Evolutionary conservation across 2,888 invertebrate genomes (phyloP), one percentile per base, ranked within the genome.

Genomic region (Leucophenga maculata): DNA sequence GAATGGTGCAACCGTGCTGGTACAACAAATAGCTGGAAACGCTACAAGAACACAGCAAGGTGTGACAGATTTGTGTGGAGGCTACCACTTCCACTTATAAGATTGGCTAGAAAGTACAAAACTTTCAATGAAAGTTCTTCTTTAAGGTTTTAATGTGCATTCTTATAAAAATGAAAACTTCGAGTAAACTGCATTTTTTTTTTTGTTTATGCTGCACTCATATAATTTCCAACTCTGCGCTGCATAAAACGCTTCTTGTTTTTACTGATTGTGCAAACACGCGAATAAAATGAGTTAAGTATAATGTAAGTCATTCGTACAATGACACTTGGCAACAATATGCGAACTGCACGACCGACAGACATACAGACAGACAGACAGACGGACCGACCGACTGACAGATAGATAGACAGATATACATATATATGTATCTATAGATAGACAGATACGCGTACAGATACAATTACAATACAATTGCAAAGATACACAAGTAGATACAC

Each of bases 241-340:
- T 46, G 2, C 46, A 46, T 14, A 6, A 6, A 6, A 11, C 8
- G 39, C 4, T 59, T 59, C 9, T 32, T 59, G 22, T 32, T 59
- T 32, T 32, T 14, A 32, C 14, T 59, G 22, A 59, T 55, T 64
- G 62, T 22, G 62, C 62, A 64, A 64, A 64, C 59, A 59, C 59
- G 59, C 59, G 59, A 59, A 59, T 16, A 26, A 32, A 59, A 59
- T 59, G 31, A 50, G 50, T 39, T 39, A 39, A 39, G 57, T 57
- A 32, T 70, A 72, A 80, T 80, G 71, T 78, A 79, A 79, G 80
- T 77, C 79, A 79, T 74, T 77, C 78, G 79, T 75, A 78, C 82
- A 79, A 80, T 82, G 80, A 80, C 79, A 76, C 69, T 71, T 69
- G 68, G 69, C 60, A 55, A 39, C 18, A 18, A 44, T 9, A 67